phyloP scores from a whole-genome alignment of 2,113 vertebrate genomes.

The Glaucidium brasilianum region DNA sequence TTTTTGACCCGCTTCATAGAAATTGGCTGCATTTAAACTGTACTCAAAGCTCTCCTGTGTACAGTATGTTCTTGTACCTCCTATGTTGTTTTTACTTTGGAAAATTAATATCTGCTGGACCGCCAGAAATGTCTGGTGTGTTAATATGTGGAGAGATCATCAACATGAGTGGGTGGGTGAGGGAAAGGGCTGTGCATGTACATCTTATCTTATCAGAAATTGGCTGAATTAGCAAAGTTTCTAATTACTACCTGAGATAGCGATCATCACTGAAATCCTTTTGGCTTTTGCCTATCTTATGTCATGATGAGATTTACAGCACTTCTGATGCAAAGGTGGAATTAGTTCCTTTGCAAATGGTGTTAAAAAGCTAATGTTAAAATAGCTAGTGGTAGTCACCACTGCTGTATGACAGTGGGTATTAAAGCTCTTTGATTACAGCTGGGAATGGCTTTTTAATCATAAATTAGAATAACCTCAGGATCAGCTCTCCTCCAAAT shows the following conservation, averaged over 20 bases:
- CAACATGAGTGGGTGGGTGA: background rate
- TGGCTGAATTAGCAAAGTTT: background rate
- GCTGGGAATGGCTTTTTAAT: background rate
- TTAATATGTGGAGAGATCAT: background rate
- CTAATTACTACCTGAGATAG: background rate
- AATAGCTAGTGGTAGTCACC: background rate
- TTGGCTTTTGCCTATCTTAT: background rate
- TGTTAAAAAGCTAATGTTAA: background rate
- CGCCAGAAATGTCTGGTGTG: conserved; percentile 1
- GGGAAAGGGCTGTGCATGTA: background rate
- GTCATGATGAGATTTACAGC: background rate
- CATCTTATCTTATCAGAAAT: conserved; percentile 10
- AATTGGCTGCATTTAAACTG: conserved; percentile 39
- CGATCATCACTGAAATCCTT: background rate
- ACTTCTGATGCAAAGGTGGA: background rate
- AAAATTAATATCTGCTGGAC: conserved; percentile 50
- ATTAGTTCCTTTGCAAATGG: background rate
- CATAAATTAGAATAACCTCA: background rate
- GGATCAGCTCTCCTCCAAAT: background rate
- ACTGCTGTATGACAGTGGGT: background rate
- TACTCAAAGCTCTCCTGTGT: conserved; percentile 29
- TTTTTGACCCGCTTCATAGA: conserved; percentile 38
- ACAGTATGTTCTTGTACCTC: conserved; percentile 57
- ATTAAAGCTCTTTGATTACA: background rate
- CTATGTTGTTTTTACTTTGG: conserved; percentile 40